These are phyloP conservation scores for Thymelicus acteon DNA, from an alignment of 2,888 invertebrate species.

Conservation along the genomic window DNA sequence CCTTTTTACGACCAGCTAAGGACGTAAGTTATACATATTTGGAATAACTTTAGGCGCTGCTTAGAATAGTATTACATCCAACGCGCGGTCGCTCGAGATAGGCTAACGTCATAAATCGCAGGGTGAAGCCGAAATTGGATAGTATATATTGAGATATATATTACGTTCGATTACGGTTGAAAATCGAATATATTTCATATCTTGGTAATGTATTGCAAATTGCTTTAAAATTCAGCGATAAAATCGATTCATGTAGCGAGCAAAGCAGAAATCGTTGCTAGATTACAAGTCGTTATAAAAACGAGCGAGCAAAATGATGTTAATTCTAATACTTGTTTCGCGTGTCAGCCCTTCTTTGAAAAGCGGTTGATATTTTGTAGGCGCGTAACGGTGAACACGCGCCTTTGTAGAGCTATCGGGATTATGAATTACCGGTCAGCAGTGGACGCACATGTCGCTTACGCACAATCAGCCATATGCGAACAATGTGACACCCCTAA, in stretches of 20 bases:
- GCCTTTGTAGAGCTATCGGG: constrained; percentile 44
- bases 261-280: constrained; percentile 11
- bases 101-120: constrained; percentile 43
- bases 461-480: constrained; percentile 73
- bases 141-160: background rate
- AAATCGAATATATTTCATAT: constrained; percentile 3
- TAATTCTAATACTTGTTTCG: constrained; percentile 60
- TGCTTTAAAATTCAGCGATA: constrained; percentile 8
- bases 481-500: constrained; percentile 71
- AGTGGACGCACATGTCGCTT: constrained; percentile 68
- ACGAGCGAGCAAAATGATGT: constrained; percentile 21
- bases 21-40: constrained; percentile 81
- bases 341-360: constrained; percentile 52
- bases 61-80: constrained; percentile 71
- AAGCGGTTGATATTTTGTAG: constrained; percentile 44
- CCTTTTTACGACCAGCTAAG: constrained; percentile 80
- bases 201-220: constrained; percentile 5
- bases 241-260: constrained; percentile 7
- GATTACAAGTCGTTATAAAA: constrained; percentile 25
- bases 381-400: constrained; percentile 49
- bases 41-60: constrained; percentile 77
- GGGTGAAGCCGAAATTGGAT: background rate
- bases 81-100: constrained; percentile 58
- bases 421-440: constrained; percentile 54
- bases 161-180: constrained; percentile 5